Conservation (phyloP, 1,140 invertebrate species). For the Vanessa atalanta region DNA sequence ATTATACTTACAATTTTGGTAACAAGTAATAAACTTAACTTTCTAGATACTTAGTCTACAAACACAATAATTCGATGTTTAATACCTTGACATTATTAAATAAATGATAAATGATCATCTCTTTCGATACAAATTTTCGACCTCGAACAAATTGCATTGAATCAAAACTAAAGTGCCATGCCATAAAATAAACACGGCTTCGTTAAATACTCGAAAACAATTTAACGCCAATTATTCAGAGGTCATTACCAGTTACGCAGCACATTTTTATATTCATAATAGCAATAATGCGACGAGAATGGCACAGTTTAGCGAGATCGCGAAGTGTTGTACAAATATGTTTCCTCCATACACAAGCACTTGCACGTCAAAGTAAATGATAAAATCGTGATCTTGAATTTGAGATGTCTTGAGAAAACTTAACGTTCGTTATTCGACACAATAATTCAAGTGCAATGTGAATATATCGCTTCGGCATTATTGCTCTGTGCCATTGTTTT, state of each 20-base stretch:
- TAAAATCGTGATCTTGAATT: constrained; percentile 52
- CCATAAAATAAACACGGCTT: constrained; percentile 8
- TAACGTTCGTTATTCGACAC: constrained; percentile 25
- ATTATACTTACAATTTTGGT: constrained; percentile 30
- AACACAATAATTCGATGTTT: neutral
- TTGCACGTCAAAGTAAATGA: constrained; percentile 46
- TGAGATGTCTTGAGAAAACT: constrained; percentile 35
- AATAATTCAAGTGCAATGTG: constrained; percentile 22
- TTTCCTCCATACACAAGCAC: constrained; percentile 51
- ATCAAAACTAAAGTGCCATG: constrained; percentile 10
- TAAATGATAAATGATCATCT: constrained; percentile 1
- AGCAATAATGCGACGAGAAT: constrained; percentile 36
- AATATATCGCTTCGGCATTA: constrained; percentile 24
- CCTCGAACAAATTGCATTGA: constrained; percentile 7
- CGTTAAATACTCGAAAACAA: constrained; percentile 27
- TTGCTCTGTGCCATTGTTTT: constrained; percentile 36
- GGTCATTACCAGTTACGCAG: constrained; percentile 34
- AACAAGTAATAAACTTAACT: constrained; percentile 7
- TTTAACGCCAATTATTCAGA: constrained; percentile 34
- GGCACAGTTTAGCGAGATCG: constrained; percentile 35
- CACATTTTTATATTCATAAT: constrained; percentile 31
- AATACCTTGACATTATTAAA: constrained; percentile 2
- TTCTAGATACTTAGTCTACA: constrained; percentile 10
- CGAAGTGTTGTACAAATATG: constrained; percentile 60
- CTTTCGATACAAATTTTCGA: neutral